Evolutionary conservation across 2,113 vertebrate species (phyloP).

Genomic region (rat (Rattus norvegicus)): GRCr8 NC_086028.1:54169001-54169500

Average conservation of each 20-base stretch:
- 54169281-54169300: background rate
- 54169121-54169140: too few relatives aligned
- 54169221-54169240: background rate
- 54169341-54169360: background rate
- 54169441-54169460: background rate
- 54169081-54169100: too few relatives aligned
- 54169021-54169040: too few relatives aligned
- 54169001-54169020: background rate
- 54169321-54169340: background rate
- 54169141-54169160: too few relatives aligned
- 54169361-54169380: background rate
- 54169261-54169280: background rate
- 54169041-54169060: too few relatives aligned
- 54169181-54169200: too few relatives aligned
- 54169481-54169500: background rate
- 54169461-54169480: background rate
- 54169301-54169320: background rate
- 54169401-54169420: background rate
- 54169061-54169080: too few relatives aligned
- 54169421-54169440: background rate
- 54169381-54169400: background rate
- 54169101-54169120: too few relatives aligned
- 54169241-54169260: background rate
- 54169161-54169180: too few relatives aligned
- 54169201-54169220: too few relatives aligned